Base-by-base conservation (phyloP, 2,888 invertebrate genomes). In the Torymus auratus region DNA sequence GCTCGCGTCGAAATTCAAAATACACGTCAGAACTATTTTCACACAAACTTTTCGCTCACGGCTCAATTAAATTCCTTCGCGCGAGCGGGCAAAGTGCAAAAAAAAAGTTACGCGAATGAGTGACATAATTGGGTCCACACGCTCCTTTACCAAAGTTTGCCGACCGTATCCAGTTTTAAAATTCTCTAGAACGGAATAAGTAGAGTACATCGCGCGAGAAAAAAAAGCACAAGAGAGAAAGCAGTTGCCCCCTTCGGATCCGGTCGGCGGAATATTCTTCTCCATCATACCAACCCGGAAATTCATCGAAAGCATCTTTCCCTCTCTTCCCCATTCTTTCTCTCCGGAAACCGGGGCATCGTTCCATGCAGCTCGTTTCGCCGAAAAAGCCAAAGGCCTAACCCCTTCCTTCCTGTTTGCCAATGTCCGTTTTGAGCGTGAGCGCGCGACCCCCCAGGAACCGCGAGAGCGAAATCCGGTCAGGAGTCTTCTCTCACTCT, bases 381-480 rank as follows among this genome's bases (percentile, higher is more conserved):
- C 13, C 12, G 15, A n/a, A 61, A 62, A 60, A 73, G 52, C 0
- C 56, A 71, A 62, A 76, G 55, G 50, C 50, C 65, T 82, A 84
- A 85, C 86, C 85, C 85, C 80, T 86, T 85, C 82, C 85, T 85
- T 82, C 84, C 84, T 83, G 84, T 82, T 84, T n/a, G 56, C 41
- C 58, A 53, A 7, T 10, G 75, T n/a, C n/a, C 13, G 50, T 17
- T 58, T 28, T 28, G 28, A 28, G 41, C 50, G 70, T 0, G n/a
- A 50, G 3, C 84, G 83, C 85, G 80, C 84, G 85, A 85, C 86
- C 88, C 87, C 87, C 87, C 86, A 85, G 83, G 83, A 83, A 82
- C 70, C 72, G 64, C 70, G 28, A 28, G 28, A 28, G 28, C 53
- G 70, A 74, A 80, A 80, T 74, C 86, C 84, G 85, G 86, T 86